Base-by-base conservation (phyloP, 2,888 invertebrate species). In the Cacoxenus indagator region DNA sequence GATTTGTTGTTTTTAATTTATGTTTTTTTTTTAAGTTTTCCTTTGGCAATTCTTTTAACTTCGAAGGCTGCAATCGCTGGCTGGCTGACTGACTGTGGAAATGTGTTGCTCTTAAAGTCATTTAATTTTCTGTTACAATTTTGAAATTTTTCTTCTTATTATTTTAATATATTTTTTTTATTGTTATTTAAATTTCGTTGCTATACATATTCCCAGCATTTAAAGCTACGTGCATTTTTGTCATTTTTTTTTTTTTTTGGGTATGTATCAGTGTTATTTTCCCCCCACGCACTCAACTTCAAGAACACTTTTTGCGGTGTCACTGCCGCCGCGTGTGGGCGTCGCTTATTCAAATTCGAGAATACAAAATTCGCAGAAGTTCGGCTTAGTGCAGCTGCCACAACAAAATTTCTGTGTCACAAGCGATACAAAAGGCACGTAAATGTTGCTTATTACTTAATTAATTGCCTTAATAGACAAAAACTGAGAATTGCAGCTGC, bases 51-150 rank as follows among this genome's bases (percentile, higher is more conserved):
- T 78, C 76, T 76, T 75, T 75, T 72, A 79, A 70, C 67, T 62
- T 43, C 70, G 29, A 57, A n/a, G 57, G 29, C 57, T 29, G 57
- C 57, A n/a, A n/a, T n/a, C n/a, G n/a, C n/a, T n/a, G n/a, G n/a
- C n/a, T n/a, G n/a, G 37, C 46, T 8, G 72, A 71, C 76, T 65
- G 67, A 70, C 78, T 74, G 68, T 73, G 79, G 71, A 79, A 83
- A 83, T 83, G 76, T 82, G 82, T 81, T 78, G 82, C 84, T 78
- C 80, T 80, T 83, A 76, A 83, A 82, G 82, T 70, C 82, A 75
- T 74, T 81, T 84, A 29, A 57, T 54, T 54, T 54, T 6, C 24
- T 54, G 19, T 26, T 26, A n/a, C 9, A 29, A 19, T 26, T 57
- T 57, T 57, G 29, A 27, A 57, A 51, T 4, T 9, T 51, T 51